phyloP scores from a whole-genome alignment of 2,113 vertebrate species.

The Loxodonta africana region DNA sequence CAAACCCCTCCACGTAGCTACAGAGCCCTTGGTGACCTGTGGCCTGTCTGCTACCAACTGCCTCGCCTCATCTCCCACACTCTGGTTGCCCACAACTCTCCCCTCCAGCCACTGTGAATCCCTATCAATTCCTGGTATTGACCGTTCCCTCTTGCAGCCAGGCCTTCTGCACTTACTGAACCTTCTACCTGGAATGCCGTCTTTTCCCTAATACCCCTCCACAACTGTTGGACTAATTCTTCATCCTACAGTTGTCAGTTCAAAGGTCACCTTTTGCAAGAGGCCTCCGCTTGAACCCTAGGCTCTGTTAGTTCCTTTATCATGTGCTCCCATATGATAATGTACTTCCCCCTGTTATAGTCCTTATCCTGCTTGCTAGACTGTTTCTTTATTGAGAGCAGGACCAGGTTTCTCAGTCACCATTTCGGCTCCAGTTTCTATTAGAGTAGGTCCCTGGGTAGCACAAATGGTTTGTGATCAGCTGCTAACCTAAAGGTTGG shows the following conservation, averaged over 20 bases:
- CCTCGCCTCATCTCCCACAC: background rate
- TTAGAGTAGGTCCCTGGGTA: background rate
- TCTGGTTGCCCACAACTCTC: background rate
- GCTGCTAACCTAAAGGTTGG: no score
- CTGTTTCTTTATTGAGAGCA: background rate
- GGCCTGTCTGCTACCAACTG: background rate
- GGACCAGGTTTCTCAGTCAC: background rate
- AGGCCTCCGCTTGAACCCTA: background rate
- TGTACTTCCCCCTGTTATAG: background rate
- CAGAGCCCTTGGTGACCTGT: background rate
- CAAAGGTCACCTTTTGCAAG: background rate
- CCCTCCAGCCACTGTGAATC: background rate
- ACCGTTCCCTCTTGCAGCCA: background rate
- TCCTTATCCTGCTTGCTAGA: background rate
- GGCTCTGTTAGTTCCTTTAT: background rate
- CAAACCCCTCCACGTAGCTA: background rate
- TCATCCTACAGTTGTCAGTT: background rate
- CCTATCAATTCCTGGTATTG: background rate
- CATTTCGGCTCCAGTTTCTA: background rate
- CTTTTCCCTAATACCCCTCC: background rate
- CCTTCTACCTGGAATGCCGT: background rate
- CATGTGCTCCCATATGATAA: background rate
- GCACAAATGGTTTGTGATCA: no score
- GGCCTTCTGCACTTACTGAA: background rate
- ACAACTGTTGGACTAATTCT: background rate